Evolutionary conservation across 1,140 invertebrate species (phyloP).

Genomic region (Eubasilissa regina): DNA sequence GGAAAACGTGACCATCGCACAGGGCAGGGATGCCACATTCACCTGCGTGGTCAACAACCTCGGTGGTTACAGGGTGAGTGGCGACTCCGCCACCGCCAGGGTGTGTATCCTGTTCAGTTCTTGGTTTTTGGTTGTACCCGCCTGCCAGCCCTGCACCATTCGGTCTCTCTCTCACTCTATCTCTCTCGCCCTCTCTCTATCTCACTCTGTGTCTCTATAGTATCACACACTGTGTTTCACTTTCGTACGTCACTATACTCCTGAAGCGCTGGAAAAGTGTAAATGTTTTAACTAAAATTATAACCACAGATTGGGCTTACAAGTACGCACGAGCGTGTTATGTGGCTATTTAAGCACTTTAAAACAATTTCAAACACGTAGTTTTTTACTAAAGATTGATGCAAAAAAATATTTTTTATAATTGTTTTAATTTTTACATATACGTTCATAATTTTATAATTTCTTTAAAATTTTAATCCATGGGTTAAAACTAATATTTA

Average conservation of each 20-base stretch:
- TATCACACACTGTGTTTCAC: conserved; percentile 33
- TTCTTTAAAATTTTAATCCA: no score
- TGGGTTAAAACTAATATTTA: no score
- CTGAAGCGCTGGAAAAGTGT: no score
- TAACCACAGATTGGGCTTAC: no score
- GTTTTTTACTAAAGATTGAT: no score
- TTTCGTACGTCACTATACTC: conserved; percentile 46
- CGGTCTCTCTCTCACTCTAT: conserved; percentile 58
- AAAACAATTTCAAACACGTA: no score
- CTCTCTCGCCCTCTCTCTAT: conserved; percentile 58
- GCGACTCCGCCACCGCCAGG: conserved; percentile 85
- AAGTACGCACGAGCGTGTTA: no score
- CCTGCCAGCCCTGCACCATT: conserved; percentile 62
- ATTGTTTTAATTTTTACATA: no score
- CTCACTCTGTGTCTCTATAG: conserved; percentile 44
- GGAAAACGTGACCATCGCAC: conserved; percentile 89
- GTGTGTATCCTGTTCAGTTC: conserved; percentile 77
- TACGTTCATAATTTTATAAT: no score
- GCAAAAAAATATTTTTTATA: no score
- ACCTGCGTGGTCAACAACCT: conserved; percentile 93
- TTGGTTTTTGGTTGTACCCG: conserved; percentile 65
- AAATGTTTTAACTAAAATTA: no score
- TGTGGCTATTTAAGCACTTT: no score
- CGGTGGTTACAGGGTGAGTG: conserved; percentile 94
- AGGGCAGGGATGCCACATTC: conserved; percentile 90